These are phyloP conservation scores for Proterorhinus semilunaris DNA, from an alignment of 2,113 vertebrate genomes.

Conservation along the genomic window DNA sequence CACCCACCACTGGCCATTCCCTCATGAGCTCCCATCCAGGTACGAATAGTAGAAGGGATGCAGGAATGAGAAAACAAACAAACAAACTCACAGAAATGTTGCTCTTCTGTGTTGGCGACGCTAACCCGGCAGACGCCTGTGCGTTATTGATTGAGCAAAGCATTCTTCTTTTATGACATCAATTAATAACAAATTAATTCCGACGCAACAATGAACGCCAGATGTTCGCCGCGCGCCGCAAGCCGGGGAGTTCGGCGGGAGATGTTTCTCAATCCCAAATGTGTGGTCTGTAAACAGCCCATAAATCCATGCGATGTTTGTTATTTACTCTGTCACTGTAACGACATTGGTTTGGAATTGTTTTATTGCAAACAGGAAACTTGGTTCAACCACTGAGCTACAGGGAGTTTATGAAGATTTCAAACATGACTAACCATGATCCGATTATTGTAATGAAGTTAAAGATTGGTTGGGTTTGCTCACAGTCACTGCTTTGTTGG, in stretches of 20 bases:
- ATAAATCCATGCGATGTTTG: conserved; percentile 16
- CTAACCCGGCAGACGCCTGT: not conserved
- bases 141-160: not conserved
- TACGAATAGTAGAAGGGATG: too few relatives aligned
- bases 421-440: not conserved
- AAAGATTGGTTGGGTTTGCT: not conserved
- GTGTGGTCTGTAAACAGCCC: not conserved
- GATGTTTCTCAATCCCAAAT: not conserved
- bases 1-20: too few relatives aligned
- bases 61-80: not conserved
- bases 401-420: not conserved
- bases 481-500: too few relatives aligned
- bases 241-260: not conserved
- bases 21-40: too few relatives aligned
- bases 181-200: conserved; percentile 4
- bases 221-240: not conserved
- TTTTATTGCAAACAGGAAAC: conserved; percentile 39
- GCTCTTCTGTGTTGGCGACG: not conserved
- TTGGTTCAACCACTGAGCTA: not conserved
- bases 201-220: not conserved
- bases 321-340: conserved; percentile 8
- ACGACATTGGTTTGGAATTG: conserved; percentile 3
- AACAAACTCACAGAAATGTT: not conserved
- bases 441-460: conserved; percentile 1
- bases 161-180: not conserved